Conservation (phyloP, 2,888 invertebrate genomes). For the Bellardia pandia region DNA sequence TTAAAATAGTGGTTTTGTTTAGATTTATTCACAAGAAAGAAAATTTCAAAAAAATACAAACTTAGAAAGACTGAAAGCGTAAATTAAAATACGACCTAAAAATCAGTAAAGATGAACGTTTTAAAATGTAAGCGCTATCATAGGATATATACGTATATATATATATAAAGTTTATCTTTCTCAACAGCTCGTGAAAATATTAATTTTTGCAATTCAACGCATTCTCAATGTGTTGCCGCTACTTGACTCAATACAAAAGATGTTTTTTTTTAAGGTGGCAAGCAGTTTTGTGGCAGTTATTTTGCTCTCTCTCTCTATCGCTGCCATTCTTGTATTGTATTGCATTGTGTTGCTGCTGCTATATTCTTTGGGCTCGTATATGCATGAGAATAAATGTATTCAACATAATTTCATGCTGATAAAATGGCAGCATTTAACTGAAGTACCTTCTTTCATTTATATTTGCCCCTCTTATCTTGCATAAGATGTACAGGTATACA, state of each 20-base stretch:
- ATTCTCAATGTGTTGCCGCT: slow-evolving; percentile 74
- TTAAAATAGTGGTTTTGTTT: slow-evolving; percentile 62
- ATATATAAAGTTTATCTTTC: slow-evolving; percentile 58
- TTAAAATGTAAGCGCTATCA: slow-evolving; percentile 6
- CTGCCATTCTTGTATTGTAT: slow-evolving; percentile 1
- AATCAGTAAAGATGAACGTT: slow-evolving; percentile 1
- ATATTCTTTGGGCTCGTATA: slow-evolving; percentile 26
- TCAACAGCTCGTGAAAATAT: slow-evolving; percentile 71
- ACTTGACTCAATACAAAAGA: slow-evolving; percentile 74
- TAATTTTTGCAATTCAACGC: slow-evolving; percentile 71
- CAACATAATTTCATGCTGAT: slow-evolving; percentile 48
- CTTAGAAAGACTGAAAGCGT: background rate
- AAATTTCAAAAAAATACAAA: slow-evolving; percentile 9
- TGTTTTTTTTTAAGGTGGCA: slow-evolving; percentile 55
- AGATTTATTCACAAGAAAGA: slow-evolving; percentile 41
- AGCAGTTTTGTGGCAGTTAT: slow-evolving; percentile 20
- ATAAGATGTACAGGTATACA: background rate
- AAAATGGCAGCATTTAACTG: slow-evolving; percentile 65
- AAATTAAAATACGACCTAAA: slow-evolving; percentile 13
- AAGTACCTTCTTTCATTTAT: slow-evolving; percentile 55
- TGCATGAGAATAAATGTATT: slow-evolving; percentile 49
- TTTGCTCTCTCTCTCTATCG: slow-evolving; percentile 1
- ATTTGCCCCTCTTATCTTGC: slow-evolving; percentile 31
- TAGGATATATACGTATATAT: slow-evolving; percentile 9
- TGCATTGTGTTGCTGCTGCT: slow-evolving; percentile 45